These are phyloP conservation scores for Cyphomyrmex costatus DNA, from an alignment of 1,140 invertebrate genomes.

Conservation along the genomic window DNA sequence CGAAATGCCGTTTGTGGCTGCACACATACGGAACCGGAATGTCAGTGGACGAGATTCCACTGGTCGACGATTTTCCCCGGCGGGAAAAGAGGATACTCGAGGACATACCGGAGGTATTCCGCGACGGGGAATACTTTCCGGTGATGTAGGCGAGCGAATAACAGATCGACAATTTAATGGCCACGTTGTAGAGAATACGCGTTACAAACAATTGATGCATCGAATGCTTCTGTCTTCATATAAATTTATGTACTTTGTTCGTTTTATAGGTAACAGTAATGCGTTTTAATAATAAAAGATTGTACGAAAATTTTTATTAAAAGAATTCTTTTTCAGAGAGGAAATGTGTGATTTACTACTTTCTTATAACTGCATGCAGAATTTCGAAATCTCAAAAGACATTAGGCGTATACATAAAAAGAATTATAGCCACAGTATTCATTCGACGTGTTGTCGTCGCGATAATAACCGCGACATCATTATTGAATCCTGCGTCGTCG, in stretches of 20 bases:
- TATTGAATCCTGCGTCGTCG: slow-evolving; percentile 14
- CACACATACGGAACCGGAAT: slow-evolving; percentile 69
- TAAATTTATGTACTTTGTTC: too few relatives aligned
- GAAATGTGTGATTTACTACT: too few relatives aligned
- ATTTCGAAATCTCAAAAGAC: background rate
- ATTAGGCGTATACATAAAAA: background rate
- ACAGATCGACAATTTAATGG: background rate
- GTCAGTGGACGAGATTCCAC: slow-evolving; percentile 72
- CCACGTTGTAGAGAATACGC: background rate
- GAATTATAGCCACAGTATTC: slow-evolving; percentile 1
- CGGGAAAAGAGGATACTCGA: slow-evolving; percentile 37
- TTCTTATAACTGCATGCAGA: background rate
- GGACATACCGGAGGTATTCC: slow-evolving; percentile 2
- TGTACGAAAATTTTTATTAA: background rate
- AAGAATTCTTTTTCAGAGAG: background rate
- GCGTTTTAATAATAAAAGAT: background rate
- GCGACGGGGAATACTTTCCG: background rate
- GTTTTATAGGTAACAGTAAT: background rate
- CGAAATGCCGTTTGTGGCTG: slow-evolving; percentile 63
- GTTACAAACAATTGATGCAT: background rate
- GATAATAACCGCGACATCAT: slow-evolving; percentile 48
- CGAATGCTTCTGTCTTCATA: too few relatives aligned
- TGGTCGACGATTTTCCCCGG: slow-evolving; percentile 61
- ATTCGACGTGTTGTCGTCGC: slow-evolving; percentile 38
- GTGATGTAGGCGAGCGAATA: slow-evolving; percentile 4